Evolutionary conservation across 2,888 invertebrate species (phyloP).

Genomic region (Beris morrisii): DNA sequence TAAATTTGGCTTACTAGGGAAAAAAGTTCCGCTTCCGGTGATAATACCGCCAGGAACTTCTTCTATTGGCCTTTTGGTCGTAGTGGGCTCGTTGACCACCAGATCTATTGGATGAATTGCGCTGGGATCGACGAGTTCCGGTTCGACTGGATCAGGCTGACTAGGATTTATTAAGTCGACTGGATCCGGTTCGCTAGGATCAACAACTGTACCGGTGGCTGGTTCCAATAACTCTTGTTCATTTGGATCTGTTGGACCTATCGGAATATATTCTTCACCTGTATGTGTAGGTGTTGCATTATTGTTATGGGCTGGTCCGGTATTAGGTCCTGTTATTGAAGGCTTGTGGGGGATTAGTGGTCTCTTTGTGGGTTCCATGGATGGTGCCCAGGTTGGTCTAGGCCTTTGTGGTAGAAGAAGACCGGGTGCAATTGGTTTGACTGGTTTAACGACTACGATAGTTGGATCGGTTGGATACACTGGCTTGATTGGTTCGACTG

Average conservation of each 20-base stretch:
- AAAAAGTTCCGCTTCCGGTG: constrained; percentile 5
- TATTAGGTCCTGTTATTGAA: not conserved
- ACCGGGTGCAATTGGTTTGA: not conserved
- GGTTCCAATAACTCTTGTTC: not conserved
- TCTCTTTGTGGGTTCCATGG: not conserved
- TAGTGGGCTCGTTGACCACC: no score
- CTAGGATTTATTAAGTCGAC: constrained; percentile 15
- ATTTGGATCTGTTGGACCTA: constrained; percentile 13
- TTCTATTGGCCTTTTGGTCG: no score
- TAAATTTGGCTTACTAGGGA: constrained; percentile 11
- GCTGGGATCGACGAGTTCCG: not conserved
- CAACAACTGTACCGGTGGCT: constrained; percentile 1
- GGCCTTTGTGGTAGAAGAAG: no score
- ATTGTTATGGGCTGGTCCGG: not conserved
- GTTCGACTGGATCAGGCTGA: constrained; percentile 8
- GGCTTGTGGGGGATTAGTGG: not conserved
- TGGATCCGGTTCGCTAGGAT: constrained; percentile 16
- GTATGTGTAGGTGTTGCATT: not conserved
- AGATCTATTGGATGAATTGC: not conserved
- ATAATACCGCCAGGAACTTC: constrained; percentile 1
- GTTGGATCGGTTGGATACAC: constrained; percentile 21
- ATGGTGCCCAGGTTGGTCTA: not conserved
- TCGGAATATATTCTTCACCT: not conserved
- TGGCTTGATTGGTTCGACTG: constrained; percentile 7
- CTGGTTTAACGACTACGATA: not conserved